Percentiles rank a stretch among this genome's conserved stretches.
Conservation (phyloP, 2,797 vertebrate genomes). For the Poecile montanus region DNA sequence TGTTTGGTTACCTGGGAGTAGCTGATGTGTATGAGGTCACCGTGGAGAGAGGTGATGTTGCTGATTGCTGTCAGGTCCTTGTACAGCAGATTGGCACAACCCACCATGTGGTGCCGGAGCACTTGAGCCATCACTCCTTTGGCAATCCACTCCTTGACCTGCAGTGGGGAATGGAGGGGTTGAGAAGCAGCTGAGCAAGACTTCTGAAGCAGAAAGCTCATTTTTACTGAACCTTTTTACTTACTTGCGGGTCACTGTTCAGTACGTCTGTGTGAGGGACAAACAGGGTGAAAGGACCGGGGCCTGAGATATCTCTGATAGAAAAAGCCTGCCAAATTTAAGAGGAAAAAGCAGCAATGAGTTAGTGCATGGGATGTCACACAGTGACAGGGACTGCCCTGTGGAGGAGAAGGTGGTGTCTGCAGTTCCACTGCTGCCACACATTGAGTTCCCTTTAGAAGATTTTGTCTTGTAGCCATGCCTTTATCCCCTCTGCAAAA, state of each 20-base stretch:
- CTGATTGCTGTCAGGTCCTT: slow-evolving; percentile 76
- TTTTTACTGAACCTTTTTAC: background rate
- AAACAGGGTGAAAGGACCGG: slow-evolving; percentile 91
- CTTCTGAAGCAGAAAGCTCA: background rate
- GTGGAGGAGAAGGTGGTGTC: background rate
- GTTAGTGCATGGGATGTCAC: accelerated
- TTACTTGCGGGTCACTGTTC: slow-evolving; percentile 64
- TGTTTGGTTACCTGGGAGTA: slow-evolving; percentile 79
- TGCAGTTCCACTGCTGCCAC: background rate
- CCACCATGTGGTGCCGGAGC: slow-evolving; percentile 87
- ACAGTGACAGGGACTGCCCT: background rate
- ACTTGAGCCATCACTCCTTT: slow-evolving; percentile 74
- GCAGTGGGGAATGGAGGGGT: background rate
- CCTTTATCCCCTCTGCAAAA: background rate
- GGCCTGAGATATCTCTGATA: slow-evolving; percentile 74
- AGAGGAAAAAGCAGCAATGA: background rate
- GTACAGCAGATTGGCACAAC: slow-evolving; percentile 82
- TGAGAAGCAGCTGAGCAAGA: background rate
- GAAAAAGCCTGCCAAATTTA: slow-evolving; percentile 50
- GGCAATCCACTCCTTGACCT: slow-evolving; percentile 76
- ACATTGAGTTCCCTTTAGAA: accelerated
- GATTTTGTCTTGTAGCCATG: background rate
- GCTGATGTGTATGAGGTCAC: slow-evolving; percentile 79
- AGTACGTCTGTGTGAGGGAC: slow-evolving; percentile 71
- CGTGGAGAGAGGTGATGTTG: slow-evolving; percentile 85